phyloP scores from a whole-genome alignment of 1,140 invertebrate genomes.

The Drosophila rhopaloa region DNA sequence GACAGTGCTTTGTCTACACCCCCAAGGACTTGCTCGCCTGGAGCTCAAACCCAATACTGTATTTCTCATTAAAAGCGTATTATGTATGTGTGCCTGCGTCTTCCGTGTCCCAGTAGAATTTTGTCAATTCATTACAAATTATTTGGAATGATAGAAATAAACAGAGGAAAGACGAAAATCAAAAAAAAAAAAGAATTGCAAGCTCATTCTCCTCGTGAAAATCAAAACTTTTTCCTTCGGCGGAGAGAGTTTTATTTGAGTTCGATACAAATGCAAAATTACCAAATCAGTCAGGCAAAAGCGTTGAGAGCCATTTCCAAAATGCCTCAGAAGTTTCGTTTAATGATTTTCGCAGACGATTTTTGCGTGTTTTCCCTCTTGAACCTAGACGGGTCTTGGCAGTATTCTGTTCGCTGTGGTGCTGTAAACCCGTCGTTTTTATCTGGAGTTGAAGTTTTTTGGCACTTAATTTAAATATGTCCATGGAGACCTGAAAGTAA shows the following conservation, averaged over 20 bases:
- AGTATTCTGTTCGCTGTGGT: constrained; percentile 29
- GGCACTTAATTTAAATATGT: constrained; percentile 62
- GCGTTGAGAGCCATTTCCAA: constrained; percentile 25
- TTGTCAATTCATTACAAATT: constrained; percentile 78
- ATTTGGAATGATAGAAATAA: constrained; percentile 47
- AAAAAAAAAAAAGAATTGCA: constrained; percentile 65
- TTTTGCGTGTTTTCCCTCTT: constrained; percentile 19
- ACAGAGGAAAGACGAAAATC: constrained; percentile 20
- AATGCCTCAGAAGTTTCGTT: constrained; percentile 57
- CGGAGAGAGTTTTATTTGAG: constrained; percentile 58
- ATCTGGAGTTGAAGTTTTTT: constrained; percentile 4
- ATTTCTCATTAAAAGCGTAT: constrained; percentile 75
- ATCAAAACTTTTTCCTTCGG: constrained; percentile 45
- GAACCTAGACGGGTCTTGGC: constrained; percentile 37
- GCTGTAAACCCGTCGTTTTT: constrained; percentile 6
- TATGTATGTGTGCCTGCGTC: constrained; percentile 46
- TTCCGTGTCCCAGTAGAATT: constrained; percentile 50
- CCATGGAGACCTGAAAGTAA: constrained; percentile 61
- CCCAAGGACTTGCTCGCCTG: constrained; percentile 16
- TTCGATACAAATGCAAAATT: constrained; percentile 52
- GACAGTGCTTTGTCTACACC: constrained; percentile 37
- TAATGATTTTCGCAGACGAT: constrained; percentile 53
- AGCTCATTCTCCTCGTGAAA: constrained; percentile 72
- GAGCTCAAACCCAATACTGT: constrained; percentile 5
- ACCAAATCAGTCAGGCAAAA: constrained; percentile 54